Evolutionary conservation across 2,113 vertebrate genomes (phyloP).

Genomic region (Apus apus): DNA sequence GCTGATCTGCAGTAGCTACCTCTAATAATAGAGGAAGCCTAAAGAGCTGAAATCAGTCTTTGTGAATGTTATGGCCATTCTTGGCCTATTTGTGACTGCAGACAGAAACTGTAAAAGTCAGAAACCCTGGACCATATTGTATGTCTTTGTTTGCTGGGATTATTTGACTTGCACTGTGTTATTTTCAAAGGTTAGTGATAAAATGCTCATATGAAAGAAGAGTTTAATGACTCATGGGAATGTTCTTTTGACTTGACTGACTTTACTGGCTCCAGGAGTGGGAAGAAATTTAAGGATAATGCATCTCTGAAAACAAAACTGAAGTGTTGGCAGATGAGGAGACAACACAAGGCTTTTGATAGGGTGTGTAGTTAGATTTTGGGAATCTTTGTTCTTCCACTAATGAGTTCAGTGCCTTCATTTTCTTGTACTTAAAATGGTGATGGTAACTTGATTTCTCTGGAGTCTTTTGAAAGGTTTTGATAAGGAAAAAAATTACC

Average conservation of each 20-base stretch:
- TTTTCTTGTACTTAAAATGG: background rate
- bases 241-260: background rate
- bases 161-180: background rate
- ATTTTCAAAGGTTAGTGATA: background rate
- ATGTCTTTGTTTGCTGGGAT: background rate
- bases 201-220: slow-evolving; percentile 2
- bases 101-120: background rate
- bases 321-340: background rate
- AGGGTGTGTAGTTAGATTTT: background rate
- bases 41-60: background rate
- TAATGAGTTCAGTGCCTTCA: background rate
- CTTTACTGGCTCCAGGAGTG: background rate
- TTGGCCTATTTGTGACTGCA: background rate
- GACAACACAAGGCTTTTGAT: background rate
- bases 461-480: background rate
- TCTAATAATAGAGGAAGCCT: background rate
- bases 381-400: background rate
- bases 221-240: background rate
- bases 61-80: background rate
- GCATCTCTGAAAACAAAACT: background rate
- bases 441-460: background rate
- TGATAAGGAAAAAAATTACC: background rate
- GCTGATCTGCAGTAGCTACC: background rate
- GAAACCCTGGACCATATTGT: background rate
- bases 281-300: background rate